Percentiles rank a stretch among this genome's conserved stretches.
Evolutionary conservation across 2,888 invertebrate species (phyloP).

Genomic region (Periphyllus acericola): DNA sequence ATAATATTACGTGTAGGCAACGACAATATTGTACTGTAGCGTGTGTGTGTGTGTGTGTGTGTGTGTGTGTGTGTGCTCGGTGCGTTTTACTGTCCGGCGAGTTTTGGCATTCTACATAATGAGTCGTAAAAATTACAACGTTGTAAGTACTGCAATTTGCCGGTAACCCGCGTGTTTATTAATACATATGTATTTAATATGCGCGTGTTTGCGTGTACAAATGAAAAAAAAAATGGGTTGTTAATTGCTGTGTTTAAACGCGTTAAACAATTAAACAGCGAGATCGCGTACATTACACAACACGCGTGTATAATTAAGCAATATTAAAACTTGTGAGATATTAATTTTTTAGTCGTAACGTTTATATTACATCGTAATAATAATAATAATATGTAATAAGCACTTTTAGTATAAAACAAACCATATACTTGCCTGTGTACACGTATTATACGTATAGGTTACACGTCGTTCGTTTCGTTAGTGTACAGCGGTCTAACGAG

Average conservation of each 20-base stretch:
- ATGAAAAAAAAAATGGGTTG: neutral
- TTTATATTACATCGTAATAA: neutral
- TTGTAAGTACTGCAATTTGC: neutral
- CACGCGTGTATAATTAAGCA: neutral
- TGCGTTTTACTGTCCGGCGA: neutral
- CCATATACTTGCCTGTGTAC: neutral
- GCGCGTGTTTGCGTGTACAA: neutral
- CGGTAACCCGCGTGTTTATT: neutral
- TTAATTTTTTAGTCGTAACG: neutral
- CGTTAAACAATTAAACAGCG: too few species aligned
- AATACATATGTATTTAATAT: neutral
- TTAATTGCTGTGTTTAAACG: neutral
- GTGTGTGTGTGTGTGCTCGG: neutral
- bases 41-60: too few species aligned
- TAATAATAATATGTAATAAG: too few species aligned
- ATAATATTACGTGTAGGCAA: too few species aligned
- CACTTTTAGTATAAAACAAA: neutral
- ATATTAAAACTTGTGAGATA: neutral
- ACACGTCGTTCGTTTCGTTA: neutral
- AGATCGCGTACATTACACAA: too few species aligned
- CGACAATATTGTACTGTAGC: too few species aligned
- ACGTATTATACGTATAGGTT: neutral
- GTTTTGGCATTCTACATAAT: neutral
- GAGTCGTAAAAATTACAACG: neutral
- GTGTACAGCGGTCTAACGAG: too few species aligned